Conservation (phyloP, 2,797 vertebrate genomes). For the Rhodeus uyekii region DNA sequence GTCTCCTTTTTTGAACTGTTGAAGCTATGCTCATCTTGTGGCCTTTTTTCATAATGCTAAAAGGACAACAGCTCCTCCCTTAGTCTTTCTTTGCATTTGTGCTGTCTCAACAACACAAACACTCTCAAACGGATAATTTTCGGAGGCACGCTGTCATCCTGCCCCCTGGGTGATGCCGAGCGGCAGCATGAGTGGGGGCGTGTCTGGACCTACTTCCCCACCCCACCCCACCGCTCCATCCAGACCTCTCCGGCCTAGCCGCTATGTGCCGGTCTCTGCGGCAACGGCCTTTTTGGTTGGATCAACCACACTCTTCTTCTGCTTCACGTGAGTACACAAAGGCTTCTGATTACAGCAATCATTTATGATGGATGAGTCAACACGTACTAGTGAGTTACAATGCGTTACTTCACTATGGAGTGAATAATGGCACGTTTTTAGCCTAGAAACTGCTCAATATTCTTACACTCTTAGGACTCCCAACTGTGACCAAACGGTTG, state of each 20-base stretch:
- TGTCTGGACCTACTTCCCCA: constrained; percentile 73
- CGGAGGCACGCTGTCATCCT: constrained; percentile 35
- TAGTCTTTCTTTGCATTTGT: constrained; percentile 20
- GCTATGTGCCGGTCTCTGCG: constrained; percentile 93
- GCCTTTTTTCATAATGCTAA: constrained; percentile 39
- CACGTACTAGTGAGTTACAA: neutral
- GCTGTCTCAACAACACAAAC: constrained; percentile 19
- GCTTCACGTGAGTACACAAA: constrained; percentile 92
- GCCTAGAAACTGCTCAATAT: neutral
- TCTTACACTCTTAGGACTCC: neutral
- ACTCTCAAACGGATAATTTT: constrained; percentile 42
- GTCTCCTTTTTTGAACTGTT: neutral
- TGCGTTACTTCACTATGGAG: neutral
- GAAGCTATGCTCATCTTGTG: constrained; percentile 57
- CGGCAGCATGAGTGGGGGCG: constrained; percentile 75
- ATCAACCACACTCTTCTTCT: constrained; percentile 96
- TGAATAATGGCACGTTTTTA: neutral
- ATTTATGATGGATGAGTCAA: constrained; percentile 5
- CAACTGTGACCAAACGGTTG: neutral
- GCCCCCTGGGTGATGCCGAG: constrained; percentile 74
- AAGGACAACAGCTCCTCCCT: constrained; percentile 25
- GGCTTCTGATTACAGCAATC: neutral
- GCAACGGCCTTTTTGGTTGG: constrained; percentile 97
- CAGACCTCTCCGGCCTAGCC: constrained; percentile 91
- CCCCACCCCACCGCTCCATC: constrained; percentile 69